These are phyloP conservation scores for Brachycybe producta DNA, from an alignment of 2,888 invertebrate genomes.

Conservation along the genomic window DNA sequence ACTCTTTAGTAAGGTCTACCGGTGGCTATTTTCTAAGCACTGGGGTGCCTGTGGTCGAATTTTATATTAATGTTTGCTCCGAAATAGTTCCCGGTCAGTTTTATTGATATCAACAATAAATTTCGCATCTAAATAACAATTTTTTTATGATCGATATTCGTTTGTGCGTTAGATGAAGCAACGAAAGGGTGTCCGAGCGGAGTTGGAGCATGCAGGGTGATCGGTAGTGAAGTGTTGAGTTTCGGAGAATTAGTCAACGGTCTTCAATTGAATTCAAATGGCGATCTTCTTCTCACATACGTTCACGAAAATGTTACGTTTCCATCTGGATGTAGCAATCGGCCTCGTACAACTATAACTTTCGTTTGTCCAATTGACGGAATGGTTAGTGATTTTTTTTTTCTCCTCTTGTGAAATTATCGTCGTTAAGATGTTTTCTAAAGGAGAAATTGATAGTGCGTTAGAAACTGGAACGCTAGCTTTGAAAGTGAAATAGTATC, in stretches of 20 bases:
- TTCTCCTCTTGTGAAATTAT: background rate
- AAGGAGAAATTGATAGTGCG: too few relatives aligned
- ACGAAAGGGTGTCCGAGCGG: slow-evolving; percentile 17
- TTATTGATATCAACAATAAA: background rate
- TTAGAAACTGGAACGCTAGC: too few relatives aligned
- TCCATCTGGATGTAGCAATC: slow-evolving; percentile 14
- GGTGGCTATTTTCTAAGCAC: slow-evolving; percentile 29
- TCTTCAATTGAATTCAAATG: slow-evolving; percentile 2
- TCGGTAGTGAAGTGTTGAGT: slow-evolving; percentile 17
- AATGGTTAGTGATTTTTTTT: slow-evolving; percentile 2
- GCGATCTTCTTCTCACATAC: slow-evolving; percentile 19
- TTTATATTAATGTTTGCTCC: slow-evolving; percentile 33
- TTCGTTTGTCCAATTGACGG: slow-evolving; percentile 21
- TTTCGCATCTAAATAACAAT: background rate
- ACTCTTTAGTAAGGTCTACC: slow-evolving; percentile 28
- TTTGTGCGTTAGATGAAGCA: background rate
- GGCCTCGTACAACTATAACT: slow-evolving; percentile 18
- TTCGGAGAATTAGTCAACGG: slow-evolving; percentile 17
- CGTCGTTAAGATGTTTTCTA: background rate
- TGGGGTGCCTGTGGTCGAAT: slow-evolving; percentile 24
- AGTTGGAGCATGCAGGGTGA: slow-evolving; percentile 20
- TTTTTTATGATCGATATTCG: background rate
- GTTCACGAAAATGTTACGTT: background rate
- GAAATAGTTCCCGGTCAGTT: slow-evolving; percentile 21
- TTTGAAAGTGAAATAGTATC: too few relatives aligned